Evolutionary conservation across 2,888 invertebrate species (phyloP).

Genomic region (Oligia strigilis): DNA sequence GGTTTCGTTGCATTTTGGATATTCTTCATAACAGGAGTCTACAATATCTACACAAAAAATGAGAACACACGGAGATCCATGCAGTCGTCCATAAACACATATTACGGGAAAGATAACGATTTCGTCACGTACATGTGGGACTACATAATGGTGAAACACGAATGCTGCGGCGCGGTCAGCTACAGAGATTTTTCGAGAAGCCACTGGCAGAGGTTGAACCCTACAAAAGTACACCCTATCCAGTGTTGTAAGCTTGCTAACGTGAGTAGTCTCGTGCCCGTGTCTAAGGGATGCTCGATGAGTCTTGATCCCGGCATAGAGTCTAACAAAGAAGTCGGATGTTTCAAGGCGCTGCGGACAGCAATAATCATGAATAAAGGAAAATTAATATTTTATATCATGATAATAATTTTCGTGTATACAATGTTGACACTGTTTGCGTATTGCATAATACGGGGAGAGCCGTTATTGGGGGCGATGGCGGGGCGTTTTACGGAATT

Average conservation of each 20-base stretch:
- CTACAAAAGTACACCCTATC: slow-evolving; percentile 76
- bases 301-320: slow-evolving; percentile 64
- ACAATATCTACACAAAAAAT: slow-evolving; percentile 82
- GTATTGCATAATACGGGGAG: slow-evolving; percentile 80
- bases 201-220: slow-evolving; percentile 77
- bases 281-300: slow-evolving; percentile 76
- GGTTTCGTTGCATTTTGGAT: slow-evolving; percentile 78
- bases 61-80: slow-evolving; percentile 74
- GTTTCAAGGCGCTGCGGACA: slow-evolving; percentile 76
- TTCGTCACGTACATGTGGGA: slow-evolving; percentile 81
- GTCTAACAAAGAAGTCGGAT: slow-evolving; percentile 76
- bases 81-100: slow-evolving; percentile 70
- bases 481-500: slow-evolving; percentile 65
- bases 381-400: slow-evolving; percentile 76
- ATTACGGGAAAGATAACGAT: slow-evolving; percentile 83
- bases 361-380: slow-evolving; percentile 77
- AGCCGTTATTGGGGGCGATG: slow-evolving; percentile 77
- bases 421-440: slow-evolving; percentile 77
- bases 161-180: slow-evolving; percentile 83
- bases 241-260: slow-evolving; percentile 83
- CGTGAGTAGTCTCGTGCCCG: slow-evolving; percentile 72
- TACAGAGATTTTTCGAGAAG: slow-evolving; percentile 80
- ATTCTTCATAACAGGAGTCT: slow-evolving; percentile 81
- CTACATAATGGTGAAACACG: slow-evolving; percentile 81
- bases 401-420: slow-evolving; percentile 73